Evolutionary conservation across 2,888 invertebrate species (phyloP).

Genomic region (Drosophila yooni): DNA sequence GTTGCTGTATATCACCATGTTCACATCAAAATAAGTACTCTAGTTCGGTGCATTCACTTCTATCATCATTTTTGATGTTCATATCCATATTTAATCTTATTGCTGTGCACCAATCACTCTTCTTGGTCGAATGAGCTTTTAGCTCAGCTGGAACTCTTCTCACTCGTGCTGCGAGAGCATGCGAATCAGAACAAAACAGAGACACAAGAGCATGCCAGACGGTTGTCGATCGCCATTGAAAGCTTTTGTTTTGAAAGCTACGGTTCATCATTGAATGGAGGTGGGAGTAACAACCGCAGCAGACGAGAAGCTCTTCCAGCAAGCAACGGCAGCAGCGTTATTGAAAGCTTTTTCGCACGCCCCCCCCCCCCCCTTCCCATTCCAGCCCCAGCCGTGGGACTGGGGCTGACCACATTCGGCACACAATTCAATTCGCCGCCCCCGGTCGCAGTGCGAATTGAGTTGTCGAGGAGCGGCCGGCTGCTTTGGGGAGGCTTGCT

Average conservation of each 20-base stretch:
- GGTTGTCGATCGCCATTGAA: conserved; percentile 5
- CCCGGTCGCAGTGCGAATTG: conserved; percentile 64
- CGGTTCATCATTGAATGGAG: not conserved
- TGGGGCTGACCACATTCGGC: conserved; percentile 19
- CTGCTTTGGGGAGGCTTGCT: conserved; percentile 10
- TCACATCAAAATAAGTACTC: not conserved
- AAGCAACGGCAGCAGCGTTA: conserved; percentile 27
- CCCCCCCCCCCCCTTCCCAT: conserved; percentile 9
- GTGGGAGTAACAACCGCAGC: conserved; percentile 21
- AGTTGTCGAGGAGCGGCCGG: conserved; percentile 53
- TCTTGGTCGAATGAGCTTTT: not conserved
- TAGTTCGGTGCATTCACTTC: not conserved
- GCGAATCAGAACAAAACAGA: not conserved
- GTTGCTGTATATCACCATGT: not conserved
- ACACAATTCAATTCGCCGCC: conserved; percentile 34
- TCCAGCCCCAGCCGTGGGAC: conserved; percentile 17
- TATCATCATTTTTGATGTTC: not conserved
- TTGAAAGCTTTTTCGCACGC: conserved; percentile 53
- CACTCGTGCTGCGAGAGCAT: not conserved
- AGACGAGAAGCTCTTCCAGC: conserved; percentile 52
- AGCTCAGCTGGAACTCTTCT: not conserved
- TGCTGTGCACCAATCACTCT: not conserved
- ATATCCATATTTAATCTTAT: conserved; percentile 1
- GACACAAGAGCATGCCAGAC: not conserved
- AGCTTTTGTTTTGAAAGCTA: conserved; percentile 29